Evolutionary conservation across 1,140 invertebrate genomes (phyloP).

Genomic region (roundworm (Caenorhabditis elegans)): DNA sequence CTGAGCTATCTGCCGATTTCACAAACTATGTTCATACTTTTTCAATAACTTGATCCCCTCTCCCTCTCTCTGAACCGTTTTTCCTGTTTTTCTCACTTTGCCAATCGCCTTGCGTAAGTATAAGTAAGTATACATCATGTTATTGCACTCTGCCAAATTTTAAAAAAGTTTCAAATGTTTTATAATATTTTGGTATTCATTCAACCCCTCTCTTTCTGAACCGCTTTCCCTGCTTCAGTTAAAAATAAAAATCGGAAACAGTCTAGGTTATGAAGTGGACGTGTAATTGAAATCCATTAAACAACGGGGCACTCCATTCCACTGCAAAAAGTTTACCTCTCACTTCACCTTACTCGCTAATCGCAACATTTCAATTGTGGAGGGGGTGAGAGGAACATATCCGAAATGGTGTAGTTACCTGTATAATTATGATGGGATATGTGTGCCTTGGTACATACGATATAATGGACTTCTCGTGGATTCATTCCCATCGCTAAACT

Average conservation of each 20-base stretch:
- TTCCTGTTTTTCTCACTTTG: no score
- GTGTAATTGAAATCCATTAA: slow-evolving; percentile 33
- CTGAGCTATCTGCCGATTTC: no score
- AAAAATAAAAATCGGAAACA: background rate
- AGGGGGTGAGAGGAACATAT: background rate
- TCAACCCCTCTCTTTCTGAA: no score
- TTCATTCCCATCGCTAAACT: background rate
- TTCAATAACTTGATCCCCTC: no score
- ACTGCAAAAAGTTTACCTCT: slow-evolving; percentile 3
- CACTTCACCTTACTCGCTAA: slow-evolving; percentile 26
- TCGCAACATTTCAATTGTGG: background rate
- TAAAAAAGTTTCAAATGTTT: no score
- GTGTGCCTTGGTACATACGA: background rate
- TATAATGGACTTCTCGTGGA: slow-evolving; percentile 29
- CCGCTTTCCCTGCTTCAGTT: no score
- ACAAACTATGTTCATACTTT: no score
- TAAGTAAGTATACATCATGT: no score
- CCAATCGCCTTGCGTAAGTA: no score
- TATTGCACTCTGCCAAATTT: no score
- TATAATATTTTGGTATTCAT: no score
- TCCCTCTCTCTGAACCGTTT: no score
- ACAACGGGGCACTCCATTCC: background rate
- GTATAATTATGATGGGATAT: background rate
- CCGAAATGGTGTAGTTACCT: slow-evolving; percentile 28
- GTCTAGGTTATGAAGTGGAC: slow-evolving; percentile 29